phyloP scores from a whole-genome alignment of 2,888 invertebrate genomes.

The Synanthedon myopaeformis region DNA sequence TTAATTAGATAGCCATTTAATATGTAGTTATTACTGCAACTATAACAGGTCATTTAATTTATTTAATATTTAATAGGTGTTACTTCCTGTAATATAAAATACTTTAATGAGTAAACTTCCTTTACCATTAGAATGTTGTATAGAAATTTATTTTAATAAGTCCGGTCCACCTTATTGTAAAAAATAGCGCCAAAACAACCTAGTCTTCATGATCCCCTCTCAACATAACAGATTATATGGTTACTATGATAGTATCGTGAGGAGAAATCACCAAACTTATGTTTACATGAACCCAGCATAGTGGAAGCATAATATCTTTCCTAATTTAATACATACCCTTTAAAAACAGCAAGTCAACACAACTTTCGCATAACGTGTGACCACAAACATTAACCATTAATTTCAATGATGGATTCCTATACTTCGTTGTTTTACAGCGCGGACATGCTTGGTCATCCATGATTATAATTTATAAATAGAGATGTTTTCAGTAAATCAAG shows the following conservation, averaged over 20 bases:
- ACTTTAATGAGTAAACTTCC: too few relatives aligned
- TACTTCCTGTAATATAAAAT: too few relatives aligned
- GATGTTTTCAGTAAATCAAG: too few relatives aligned
- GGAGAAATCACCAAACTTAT: neutral
- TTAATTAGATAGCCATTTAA: too few relatives aligned
- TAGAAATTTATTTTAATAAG: too few relatives aligned
- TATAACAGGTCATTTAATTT: too few relatives aligned
- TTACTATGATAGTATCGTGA: neutral
- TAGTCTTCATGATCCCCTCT: neutral
- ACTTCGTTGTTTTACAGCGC: constrained; percentile 96
- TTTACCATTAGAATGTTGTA: too few relatives aligned
- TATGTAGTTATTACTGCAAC: too few relatives aligned
- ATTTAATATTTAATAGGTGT: too few relatives aligned
- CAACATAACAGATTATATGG: neutral
- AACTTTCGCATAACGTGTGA: constrained; percentile 96
- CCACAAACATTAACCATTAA: constrained; percentile 99
- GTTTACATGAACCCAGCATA: neutral
- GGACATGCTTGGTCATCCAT: constrained; percentile 93
- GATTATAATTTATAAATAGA: too few relatives aligned
- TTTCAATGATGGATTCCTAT: constrained; percentile 95
- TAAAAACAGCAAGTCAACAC: constrained; percentile 94
- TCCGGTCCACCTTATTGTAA: too few relatives aligned
- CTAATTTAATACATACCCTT: constrained; percentile 76
- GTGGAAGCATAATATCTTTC: neutral
- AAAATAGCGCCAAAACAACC: too few relatives aligned